A percentile compares a stretch with the other conserved stretches of the same genome.
Evolutionary conservation across 2,113 vertebrate genomes (phyloP).

Genomic region (Plecturocebus donacophilus): DNA sequence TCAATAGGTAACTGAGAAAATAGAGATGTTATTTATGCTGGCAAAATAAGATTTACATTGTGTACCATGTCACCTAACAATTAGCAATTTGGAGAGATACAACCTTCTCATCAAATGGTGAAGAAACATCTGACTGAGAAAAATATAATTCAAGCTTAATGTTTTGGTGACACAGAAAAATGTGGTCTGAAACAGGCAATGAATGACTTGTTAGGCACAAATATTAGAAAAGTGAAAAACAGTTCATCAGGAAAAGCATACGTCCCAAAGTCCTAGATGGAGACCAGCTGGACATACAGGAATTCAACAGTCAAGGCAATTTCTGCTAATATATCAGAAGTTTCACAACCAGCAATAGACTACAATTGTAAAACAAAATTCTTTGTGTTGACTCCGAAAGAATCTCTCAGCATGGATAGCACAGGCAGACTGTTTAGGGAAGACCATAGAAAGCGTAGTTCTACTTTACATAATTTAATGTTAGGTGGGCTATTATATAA

Average conservation of each 20-base stretch:
- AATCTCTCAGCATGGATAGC: not conserved
- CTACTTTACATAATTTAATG: not conserved
- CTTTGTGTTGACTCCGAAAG: not conserved
- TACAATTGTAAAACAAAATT: not conserved
- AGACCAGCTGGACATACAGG: not conserved
- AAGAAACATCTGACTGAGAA: conserved; percentile 33
- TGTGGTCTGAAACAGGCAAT: not conserved
- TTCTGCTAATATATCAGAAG: not conserved
- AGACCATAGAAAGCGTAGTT: not conserved
- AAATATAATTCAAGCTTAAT: conserved; percentile 18
- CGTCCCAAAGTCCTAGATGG: not conserved
- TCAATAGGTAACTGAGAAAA: conserved; percentile 27
- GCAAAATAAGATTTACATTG: not conserved
- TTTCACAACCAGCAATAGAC: not conserved
- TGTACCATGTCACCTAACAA: not conserved
- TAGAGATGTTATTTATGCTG: not conserved
- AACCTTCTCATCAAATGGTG: not conserved
- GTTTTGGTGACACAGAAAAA: not conserved
- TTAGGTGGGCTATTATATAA: not conserved
- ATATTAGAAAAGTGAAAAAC: not conserved
- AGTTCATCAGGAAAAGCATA: not conserved
- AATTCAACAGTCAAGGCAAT: not conserved
- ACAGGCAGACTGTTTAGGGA: not conserved
- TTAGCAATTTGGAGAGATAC: not conserved
- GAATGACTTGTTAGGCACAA: not conserved